Conservation (phyloP, 2,113 vertebrate genomes). For the Menidia beryllina region DNA sequence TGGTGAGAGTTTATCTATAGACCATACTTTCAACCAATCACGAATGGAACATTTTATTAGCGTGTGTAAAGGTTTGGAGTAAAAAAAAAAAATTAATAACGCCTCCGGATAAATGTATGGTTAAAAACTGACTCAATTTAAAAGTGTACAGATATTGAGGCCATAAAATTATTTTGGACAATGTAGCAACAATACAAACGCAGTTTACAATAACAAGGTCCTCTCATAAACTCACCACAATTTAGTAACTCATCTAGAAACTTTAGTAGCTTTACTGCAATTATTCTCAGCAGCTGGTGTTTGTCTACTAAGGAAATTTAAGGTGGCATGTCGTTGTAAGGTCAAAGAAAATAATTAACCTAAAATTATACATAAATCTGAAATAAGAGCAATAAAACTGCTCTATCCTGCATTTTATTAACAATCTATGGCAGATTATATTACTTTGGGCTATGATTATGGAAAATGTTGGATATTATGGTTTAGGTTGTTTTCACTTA, state of each 20-base stretch:
- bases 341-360: background rate
- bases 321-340: too few relatives aligned
- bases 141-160: background rate
- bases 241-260: background rate
- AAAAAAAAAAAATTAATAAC: background rate
- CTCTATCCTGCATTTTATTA: too few relatives aligned
- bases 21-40: slow-evolving; percentile 58
- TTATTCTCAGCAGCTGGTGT: background rate
- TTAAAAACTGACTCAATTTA: too few relatives aligned
- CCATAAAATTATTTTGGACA: background rate
- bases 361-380: background rate
- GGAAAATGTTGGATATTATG: background rate
- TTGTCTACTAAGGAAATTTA: background rate
- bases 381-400: background rate
- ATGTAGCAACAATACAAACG: background rate
- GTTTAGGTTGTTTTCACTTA: background rate
- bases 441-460: background rate
- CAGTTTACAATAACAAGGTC: background rate
- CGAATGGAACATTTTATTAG: background rate
- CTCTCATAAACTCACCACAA: too few relatives aligned
- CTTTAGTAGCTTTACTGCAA: background rate
- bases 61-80: background rate
- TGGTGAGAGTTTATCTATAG: slow-evolving; percentile 34
- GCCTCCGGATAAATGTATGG: background rate
- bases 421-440: too few relatives aligned